Evolutionary conservation across 2,888 invertebrate species (phyloP).

Genomic region (Subacronicta megacephala): DNA sequence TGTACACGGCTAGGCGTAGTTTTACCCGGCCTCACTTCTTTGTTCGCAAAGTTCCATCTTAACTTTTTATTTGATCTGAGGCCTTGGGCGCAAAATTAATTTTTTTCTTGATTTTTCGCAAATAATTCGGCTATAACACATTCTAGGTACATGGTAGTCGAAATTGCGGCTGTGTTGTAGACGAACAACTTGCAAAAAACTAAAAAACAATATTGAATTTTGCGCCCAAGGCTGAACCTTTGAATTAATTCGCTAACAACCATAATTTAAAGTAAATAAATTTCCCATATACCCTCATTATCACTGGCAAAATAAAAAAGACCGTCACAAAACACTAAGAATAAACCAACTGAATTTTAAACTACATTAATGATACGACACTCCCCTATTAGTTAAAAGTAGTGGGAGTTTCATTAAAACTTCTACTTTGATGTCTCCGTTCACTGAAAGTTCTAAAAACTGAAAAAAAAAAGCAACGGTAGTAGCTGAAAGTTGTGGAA

Average conservation of each 20-base stretch:
- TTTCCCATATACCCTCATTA: neutral
- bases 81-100: too few relatives aligned
- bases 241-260: neutral
- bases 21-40: too few relatives aligned
- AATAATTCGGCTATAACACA: too few relatives aligned
- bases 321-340: neutral
- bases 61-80: too few relatives aligned
- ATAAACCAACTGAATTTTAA: conserved; percentile 15
- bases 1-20: too few relatives aligned
- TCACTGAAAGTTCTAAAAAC: conserved; percentile 19
- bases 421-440: conserved; percentile 39
- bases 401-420: conserved; percentile 49
- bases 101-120: too few relatives aligned
- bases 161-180: too few relatives aligned
- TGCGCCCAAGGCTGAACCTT: too few relatives aligned
- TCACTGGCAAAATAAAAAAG: neutral
- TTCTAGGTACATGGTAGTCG: too few relatives aligned
- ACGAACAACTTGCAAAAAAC: too few relatives aligned
- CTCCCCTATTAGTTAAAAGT: conserved; percentile 31
- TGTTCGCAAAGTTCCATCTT: too few relatives aligned
- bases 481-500: conserved; percentile 24
- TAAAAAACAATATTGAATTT: too few relatives aligned
- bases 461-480: conserved; percentile 42
- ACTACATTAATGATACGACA: conserved; percentile 21
- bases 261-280: neutral